Base-by-base conservation (phyloP, 1,140 invertebrate genomes). In the Drosophila virilis region DNA sequence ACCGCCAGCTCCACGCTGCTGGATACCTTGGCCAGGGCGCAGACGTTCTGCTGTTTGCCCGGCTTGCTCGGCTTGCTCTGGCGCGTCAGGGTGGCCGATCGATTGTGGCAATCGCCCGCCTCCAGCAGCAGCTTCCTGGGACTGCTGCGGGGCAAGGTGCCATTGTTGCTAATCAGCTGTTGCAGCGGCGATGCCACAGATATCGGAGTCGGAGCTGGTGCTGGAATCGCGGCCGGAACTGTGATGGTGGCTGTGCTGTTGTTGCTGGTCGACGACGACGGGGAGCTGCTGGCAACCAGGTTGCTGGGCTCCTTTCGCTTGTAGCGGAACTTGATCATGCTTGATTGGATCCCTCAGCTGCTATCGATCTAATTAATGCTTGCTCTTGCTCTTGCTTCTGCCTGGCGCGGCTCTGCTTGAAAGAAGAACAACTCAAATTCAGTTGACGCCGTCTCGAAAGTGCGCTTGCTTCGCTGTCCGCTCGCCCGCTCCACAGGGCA, bases 281-380 rank as follows among this genome's bases (percentile, higher is more conserved):
- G 8, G 1, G 68, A 6, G 50, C 6, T 22, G 70, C 32, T n/a
- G 48, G 28, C 42, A 67, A 88, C 80, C 77, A 89, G 74, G 83
- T 83, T 90, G 52, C 50, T 80, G 57, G 93, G 68, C 75, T 94
- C 94, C 77, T 94, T 94, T 42, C 94, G 93, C 68, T 94, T 94
- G 76, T 94, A 94, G 51, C 94, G 93, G 93, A 94, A 94, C 92
- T 94, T 94, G 66, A 94, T 94, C 94, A 94, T 94, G 78, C 8
- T 54, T 46, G 54, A 12, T 37, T 37, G 28, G 17, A 17, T 57
- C 9, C 12, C 17, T 28, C 5, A 2, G 38, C 32, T 45, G 37
- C 28, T 17, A 22, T 58, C 8, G 2, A 15, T 22, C 32, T 35
- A 48, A 55, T 22, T 33, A 48, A 45, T 68, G 22, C n/a, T 8